Base-by-base conservation (phyloP, 2,113 vertebrate species). In the Silurus meridionalis region DNA sequence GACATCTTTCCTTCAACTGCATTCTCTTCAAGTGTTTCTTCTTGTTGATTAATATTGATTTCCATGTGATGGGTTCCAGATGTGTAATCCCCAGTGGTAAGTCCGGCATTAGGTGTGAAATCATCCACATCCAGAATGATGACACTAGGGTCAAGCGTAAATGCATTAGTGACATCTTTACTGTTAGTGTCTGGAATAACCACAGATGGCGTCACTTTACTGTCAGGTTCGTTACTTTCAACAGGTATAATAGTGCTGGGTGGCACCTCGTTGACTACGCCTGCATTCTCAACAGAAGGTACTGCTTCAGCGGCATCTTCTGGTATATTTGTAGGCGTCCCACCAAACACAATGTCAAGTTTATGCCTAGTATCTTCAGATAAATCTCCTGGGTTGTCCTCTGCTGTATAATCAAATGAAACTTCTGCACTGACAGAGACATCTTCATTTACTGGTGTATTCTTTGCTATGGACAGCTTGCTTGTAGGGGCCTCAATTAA, bases 231-330 rank as follows among this genome's bases (percentile, higher is more conserved):
- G 63, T 61, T 55, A 25, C n/a, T 53, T 8, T 71, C 57, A 55
- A 52, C 78, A 80, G 63, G 3, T 80, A 3, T 48, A 67, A 23
- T 14, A 69, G 8, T 5, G 5, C 83, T n/a, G 57, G 21, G 7
- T 25, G 17, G 52, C 80, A 75, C 85, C 17, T 4, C 48, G 37
- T 57, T 15, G 55, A 11, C 55, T 64, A 0, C 48, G 25, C 67
- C 69, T n/a, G 64, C 25, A 28, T 85, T 46, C 11, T 72, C 85
- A 71, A 8, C 66, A 74, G 87, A 75, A 87, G 77, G 50, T 63
- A 82, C 78, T 77, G 53, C 53, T 52, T 79, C 82, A 13, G 8
- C 25, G 14, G 57, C 48, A 46, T n/a, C 19, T 53, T 78, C 19
- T 21, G 60, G 52, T 78, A 13, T 19, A 66, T 55, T 15, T 50